phyloP scores from a whole-genome alignment of 2,888 invertebrate genomes.

The Coenonympha glycerion region DNA sequence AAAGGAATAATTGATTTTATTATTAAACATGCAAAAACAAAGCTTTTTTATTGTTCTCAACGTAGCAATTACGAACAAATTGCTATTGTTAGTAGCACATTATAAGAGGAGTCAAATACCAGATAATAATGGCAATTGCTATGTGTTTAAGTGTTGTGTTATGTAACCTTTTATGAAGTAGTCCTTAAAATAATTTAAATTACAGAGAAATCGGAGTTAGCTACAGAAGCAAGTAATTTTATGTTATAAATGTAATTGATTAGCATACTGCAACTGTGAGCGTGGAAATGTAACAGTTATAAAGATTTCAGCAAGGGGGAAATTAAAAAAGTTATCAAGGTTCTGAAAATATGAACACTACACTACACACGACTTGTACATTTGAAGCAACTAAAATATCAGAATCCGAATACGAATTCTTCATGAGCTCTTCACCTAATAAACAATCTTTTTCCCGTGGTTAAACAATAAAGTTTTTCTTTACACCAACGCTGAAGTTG shows the following conservation, averaged over 20 bases:
- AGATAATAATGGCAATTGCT: background rate
- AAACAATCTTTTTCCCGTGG: too few species aligned
- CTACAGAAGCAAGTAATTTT: too few species aligned
- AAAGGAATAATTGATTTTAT: background rate
- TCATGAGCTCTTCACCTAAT: too few species aligned
- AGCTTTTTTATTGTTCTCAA: constrained; percentile 12
- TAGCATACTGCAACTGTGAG: background rate
- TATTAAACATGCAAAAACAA: background rate
- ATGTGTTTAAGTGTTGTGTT: background rate
- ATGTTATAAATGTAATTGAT: background rate
- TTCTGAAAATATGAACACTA: background rate
- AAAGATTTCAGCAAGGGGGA: constrained; percentile 8
- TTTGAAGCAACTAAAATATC: background rate
- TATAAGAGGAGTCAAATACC: constrained; percentile 1
- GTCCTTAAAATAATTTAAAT: background rate
- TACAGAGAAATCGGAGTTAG: too few species aligned
- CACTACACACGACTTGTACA: background rate
- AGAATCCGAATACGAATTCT: too few species aligned
- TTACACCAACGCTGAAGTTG: background rate
- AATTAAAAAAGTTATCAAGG: constrained; percentile 1
- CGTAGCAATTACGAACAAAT: constrained; percentile 22
- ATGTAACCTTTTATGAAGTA: too few species aligned
- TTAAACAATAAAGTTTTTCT: too few species aligned
- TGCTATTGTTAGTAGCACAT: constrained; percentile 15
- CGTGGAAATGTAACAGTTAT: background rate